Percentiles rank a stretch among this genome's conserved stretches.
Conservation (phyloP, 2,888 invertebrate species). For the Protodeltote pygarga region DNA sequence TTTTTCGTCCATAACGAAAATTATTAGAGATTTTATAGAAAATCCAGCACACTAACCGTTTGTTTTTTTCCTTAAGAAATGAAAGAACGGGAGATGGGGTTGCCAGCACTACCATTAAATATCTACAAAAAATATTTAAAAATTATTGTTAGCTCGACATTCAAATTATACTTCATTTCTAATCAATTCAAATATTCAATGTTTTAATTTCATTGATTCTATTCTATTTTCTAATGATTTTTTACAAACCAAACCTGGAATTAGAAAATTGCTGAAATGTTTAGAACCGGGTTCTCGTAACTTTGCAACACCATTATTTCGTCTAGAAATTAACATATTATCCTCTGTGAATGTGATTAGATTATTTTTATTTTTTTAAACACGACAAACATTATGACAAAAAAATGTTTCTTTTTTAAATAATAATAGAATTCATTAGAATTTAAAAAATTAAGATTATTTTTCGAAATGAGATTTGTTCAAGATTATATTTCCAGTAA, state of each 20-base stretch:
- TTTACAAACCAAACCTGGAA: too few relatives aligned
- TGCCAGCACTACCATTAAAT: constrained; percentile 53
- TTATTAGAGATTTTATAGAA: constrained; percentile 49
- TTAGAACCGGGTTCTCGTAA: neutral
- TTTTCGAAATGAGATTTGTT: too few relatives aligned
- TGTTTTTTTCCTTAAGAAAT: constrained; percentile 72
- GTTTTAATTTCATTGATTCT: too few relatives aligned
- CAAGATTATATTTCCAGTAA: neutral
- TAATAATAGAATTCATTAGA: too few relatives aligned
- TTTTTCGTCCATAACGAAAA: constrained; percentile 50
- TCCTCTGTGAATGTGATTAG: too few relatives aligned
- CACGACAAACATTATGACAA: too few relatives aligned
- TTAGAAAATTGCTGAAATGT: too few relatives aligned
- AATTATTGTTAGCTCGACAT: neutral
- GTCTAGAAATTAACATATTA: too few relatives aligned
- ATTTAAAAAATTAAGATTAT: too few relatives aligned
- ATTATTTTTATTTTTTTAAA: neutral
- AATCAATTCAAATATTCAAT: too few relatives aligned
- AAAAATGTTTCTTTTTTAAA: too few relatives aligned
- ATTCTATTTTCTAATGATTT: too few relatives aligned
- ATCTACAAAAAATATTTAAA: neutral
- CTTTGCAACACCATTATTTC: constrained; percentile 7
- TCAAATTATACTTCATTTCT: neutral
- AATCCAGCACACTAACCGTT: constrained; percentile 75
- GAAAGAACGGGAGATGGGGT: constrained; percentile 70